Conservation (phyloP, 2,888 invertebrate species). For the Entomobrya proxima region DNA sequence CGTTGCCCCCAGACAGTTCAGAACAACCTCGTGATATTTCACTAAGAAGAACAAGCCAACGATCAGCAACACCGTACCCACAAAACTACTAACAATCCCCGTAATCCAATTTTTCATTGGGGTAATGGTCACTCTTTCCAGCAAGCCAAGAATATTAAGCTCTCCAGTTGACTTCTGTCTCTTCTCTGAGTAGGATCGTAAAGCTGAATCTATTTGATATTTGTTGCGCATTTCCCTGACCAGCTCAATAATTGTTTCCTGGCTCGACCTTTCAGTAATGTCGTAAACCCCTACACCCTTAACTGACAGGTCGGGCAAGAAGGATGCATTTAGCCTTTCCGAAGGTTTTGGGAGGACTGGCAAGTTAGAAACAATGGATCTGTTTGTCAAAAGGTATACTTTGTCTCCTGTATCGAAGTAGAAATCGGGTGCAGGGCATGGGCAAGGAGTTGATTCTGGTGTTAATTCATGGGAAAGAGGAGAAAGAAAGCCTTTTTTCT, state of each 20-base stretch:
- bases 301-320: background rate
- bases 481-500: background rate
- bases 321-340: background rate
- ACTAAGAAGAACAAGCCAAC: background rate
- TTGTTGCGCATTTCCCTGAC: background rate
- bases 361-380: too few relatives aligned
- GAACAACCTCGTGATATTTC: background rate
- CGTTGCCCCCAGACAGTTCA: background rate
- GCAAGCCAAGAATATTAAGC: too few relatives aligned
- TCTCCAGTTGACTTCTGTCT: too few relatives aligned
- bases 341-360: background rate
- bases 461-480: constrained; percentile 33
- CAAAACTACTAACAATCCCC: background rate
- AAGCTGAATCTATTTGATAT: background rate
- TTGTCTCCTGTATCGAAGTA: background rate
- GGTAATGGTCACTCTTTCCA: background rate
- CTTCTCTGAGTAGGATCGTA: too few relatives aligned
- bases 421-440: constrained; percentile 15
- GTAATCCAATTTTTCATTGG: background rate
- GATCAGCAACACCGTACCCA: background rate
- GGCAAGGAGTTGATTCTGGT: background rate
- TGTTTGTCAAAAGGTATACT: background rate
- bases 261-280: background rate
- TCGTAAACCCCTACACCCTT: background rate
- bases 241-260: constrained; percentile 11